A percentile compares a stretch with the other conserved stretches of the same genome.
These are phyloP conservation scores for Phaethon lepturus DNA, from an alignment of 2,113 vertebrate genomes.

Conservation along the genomic window DNA sequence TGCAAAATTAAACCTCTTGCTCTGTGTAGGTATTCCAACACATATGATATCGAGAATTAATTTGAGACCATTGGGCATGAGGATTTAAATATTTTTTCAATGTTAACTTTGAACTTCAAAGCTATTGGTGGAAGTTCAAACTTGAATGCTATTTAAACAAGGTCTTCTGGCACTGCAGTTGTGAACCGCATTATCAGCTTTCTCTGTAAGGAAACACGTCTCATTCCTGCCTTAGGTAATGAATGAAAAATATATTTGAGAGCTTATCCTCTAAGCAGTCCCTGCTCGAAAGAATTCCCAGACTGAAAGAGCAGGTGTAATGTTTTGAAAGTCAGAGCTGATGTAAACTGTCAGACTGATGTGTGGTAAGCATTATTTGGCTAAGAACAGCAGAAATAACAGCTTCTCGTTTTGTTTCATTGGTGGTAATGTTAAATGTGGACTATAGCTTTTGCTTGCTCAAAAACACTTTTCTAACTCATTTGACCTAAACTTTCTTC, in stretches of 20 bases:
- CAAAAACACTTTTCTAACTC: background rate
- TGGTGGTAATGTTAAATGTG: background rate
- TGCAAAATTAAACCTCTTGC: slow-evolving; percentile 7
- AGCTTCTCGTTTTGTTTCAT: background rate
- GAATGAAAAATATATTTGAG: slow-evolving; percentile 45
- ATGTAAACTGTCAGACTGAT: background rate
- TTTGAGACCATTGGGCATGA: slow-evolving; percentile 6
- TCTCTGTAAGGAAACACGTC: slow-evolving; percentile 46
- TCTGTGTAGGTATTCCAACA: slow-evolving; percentile 12
- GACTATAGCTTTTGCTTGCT: background rate
- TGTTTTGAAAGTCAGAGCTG: background rate
- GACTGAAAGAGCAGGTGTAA: slow-evolving; percentile 32
- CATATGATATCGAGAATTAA: slow-evolving; percentile 21
- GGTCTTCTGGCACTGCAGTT: slow-evolving; percentile 32
- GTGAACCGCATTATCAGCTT: slow-evolving; percentile 54
- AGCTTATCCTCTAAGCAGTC: background rate
- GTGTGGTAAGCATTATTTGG: background rate
- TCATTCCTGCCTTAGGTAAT: slow-evolving; percentile 53
- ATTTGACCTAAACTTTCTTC: background rate
- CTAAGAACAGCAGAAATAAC: background rate
- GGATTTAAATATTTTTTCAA: slow-evolving; percentile 26
- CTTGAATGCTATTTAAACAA: slow-evolving; percentile 54
- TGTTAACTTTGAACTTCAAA: slow-evolving; percentile 70
- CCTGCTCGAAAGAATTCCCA: background rate
- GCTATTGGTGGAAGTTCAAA: slow-evolving; percentile 56